These are phyloP conservation scores for Saguinus imperator DNA, from an alignment of 2,113 vertebrate genomes.

Conservation along the genomic window DNA sequence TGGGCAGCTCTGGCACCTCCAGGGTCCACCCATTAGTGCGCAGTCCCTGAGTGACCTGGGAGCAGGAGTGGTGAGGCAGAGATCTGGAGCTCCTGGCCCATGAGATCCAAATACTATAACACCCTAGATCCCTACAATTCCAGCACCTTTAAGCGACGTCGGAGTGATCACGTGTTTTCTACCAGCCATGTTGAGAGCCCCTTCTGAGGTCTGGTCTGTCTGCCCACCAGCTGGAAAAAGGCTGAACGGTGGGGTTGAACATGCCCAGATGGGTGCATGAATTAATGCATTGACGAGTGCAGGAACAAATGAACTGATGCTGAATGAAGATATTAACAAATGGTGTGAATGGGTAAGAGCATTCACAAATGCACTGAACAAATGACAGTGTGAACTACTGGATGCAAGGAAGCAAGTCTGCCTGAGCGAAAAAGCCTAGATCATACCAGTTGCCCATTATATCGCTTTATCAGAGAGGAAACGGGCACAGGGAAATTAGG, in stretches of 20 bases:
- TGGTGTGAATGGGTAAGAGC: background rate
- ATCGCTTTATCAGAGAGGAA: background rate
- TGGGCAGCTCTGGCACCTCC: background rate
- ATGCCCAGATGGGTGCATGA: background rate
- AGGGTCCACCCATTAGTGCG: background rate
- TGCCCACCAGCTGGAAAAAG: background rate
- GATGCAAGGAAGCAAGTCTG: background rate
- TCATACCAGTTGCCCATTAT: background rate
- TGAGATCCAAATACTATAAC: background rate
- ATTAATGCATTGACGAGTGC: background rate
- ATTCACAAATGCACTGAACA: background rate
- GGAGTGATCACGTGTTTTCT: background rate
- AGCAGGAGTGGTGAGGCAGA: too few species aligned
- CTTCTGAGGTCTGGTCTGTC: background rate
- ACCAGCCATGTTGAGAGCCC: background rate
- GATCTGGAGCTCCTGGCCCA: background rate
- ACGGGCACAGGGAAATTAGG: background rate
- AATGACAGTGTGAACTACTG: too few species aligned
- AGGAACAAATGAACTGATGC: background rate
- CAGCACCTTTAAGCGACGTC: background rate
- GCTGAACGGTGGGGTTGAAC: rapidly evolving
- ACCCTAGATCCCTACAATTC: background rate
- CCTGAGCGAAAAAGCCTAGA: background rate
- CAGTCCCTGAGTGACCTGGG: too few species aligned
- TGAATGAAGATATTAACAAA: background rate